A percentile compares a stretch with the other conserved stretches of the same genome.
Conservation (phyloP, 2,113 vertebrate genomes). For the Neotragus pygmaeus region DNA sequence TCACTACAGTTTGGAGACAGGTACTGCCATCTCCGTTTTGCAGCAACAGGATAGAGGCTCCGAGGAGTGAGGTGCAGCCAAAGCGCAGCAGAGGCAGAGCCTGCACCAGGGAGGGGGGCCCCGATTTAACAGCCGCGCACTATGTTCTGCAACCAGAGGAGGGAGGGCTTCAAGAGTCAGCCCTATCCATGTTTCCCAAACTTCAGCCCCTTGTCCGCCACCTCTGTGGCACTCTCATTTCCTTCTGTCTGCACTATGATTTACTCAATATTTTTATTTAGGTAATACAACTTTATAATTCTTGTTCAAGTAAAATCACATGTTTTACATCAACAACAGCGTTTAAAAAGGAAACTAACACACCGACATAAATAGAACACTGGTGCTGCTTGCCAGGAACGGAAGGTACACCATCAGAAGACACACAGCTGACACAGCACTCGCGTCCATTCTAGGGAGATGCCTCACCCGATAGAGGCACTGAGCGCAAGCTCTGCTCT, state of each 20-base stretch:
- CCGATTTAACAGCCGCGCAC: no score
- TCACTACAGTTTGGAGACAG: no score
- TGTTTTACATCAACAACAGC: neutral
- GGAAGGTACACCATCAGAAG: neutral
- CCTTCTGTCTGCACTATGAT: neutral
- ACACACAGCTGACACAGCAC: neutral
- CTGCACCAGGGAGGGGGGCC: neutral
- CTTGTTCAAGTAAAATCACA: neutral
- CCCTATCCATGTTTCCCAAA: neutral
- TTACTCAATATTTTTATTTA: neutral
- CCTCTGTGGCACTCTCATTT: neutral
- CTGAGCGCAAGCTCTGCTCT: neutral
- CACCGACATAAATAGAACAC: neutral
- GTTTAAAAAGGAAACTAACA: neutral
- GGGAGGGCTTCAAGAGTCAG: neutral
- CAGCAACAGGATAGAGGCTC: neutral
- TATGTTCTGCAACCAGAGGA: neutral
- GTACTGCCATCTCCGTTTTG: neutral
- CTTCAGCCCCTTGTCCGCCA: neutral
- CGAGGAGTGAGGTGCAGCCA: neutral
- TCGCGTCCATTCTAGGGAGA: neutral
- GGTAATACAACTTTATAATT: neutral
- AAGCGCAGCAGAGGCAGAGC: neutral
- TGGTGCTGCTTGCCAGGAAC: neutral
- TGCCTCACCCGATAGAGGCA: rapidly evolving